These are phyloP conservation scores for Habropoda laboriosa DNA, from an alignment of 1,140 invertebrate species.

Conservation along the genomic window DNA sequence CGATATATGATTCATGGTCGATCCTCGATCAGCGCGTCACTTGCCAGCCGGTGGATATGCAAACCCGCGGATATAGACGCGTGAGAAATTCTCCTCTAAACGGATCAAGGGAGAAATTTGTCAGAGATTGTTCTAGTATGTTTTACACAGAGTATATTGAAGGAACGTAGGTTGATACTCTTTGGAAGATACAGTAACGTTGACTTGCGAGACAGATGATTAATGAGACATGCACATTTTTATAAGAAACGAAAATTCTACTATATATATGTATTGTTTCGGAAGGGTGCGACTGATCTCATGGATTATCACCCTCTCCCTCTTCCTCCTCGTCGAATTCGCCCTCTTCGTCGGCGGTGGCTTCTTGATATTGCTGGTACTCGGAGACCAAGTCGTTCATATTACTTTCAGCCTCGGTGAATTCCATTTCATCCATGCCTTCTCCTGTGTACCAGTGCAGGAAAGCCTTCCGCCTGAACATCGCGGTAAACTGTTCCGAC, in stretches of 20 bases:
- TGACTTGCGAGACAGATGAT: constrained; percentile 10
- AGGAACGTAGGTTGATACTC: not conserved
- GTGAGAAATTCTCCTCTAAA: not conserved
- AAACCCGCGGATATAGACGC: not conserved
- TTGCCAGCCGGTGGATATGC: not conserved
- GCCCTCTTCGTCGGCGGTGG: constrained; percentile 89
- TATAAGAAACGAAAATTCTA: not conserved
- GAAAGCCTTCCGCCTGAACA: constrained; percentile 95
- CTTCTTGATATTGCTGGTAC: constrained; percentile 96
- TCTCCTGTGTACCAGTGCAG: constrained; percentile 96
- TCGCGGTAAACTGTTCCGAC: constrained; percentile 92
- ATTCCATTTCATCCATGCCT: constrained; percentile 92
- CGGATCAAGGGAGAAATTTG: constrained; percentile 22
- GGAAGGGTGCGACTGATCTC: constrained; percentile 27
- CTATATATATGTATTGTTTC: constrained; percentile 2
- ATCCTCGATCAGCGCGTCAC: not conserved
- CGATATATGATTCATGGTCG: not conserved
- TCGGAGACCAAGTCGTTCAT: constrained; percentile 95
- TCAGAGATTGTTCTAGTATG: not conserved
- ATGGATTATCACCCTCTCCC: constrained; percentile 79
- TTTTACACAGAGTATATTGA: constrained; percentile 5
- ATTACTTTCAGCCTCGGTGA: constrained; percentile 89
- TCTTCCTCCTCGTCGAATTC: constrained; percentile 90
- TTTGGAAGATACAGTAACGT: constrained; percentile 35
- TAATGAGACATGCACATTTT: constrained; percentile 2